phyloP scores from a whole-genome alignment of 2,888 invertebrate genomes.

The Chaetoderma sp. region DNA sequence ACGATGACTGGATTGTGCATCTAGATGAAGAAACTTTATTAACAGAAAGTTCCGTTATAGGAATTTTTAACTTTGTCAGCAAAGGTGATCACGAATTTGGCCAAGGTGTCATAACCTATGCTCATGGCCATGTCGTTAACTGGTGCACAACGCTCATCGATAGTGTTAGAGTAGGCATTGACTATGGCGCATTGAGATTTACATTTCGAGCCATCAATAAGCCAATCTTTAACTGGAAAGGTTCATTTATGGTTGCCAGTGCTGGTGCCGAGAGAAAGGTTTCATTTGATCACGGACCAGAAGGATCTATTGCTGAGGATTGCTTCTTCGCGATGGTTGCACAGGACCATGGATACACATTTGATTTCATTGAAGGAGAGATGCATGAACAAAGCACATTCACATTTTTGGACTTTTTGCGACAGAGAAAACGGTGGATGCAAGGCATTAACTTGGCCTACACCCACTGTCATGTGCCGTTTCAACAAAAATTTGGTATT shows the following conservation, averaged over 20 bases:
- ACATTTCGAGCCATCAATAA: slow-evolving; percentile 46
- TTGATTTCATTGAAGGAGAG: slow-evolving; percentile 59
- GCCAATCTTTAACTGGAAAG: slow-evolving; percentile 61
- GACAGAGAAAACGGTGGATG: slow-evolving; percentile 56
- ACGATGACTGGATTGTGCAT: slow-evolving; percentile 61
- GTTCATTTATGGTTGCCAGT: slow-evolving; percentile 57
- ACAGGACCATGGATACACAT: slow-evolving; percentile 52
- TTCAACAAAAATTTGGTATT: slow-evolving; percentile 47
- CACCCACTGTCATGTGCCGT: slow-evolving; percentile 46
- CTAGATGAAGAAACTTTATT: slow-evolving; percentile 60
- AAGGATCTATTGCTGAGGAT: slow-evolving; percentile 57
- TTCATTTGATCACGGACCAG: slow-evolving; percentile 52
- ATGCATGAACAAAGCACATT: slow-evolving; percentile 62
- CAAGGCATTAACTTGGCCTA: slow-evolving; percentile 54
- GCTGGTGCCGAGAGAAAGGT: slow-evolving; percentile 51
- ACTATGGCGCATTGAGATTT: slow-evolving; percentile 46
- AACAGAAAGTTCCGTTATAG: slow-evolving; percentile 54
- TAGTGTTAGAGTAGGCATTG: slow-evolving; percentile 54
- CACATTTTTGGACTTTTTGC: slow-evolving; percentile 51
- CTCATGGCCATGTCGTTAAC: slow-evolving; percentile 51
- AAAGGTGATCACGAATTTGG: slow-evolving; percentile 52
- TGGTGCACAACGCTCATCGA: slow-evolving; percentile 59
- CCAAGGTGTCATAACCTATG: slow-evolving; percentile 55
- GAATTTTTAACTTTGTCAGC: slow-evolving; percentile 58
- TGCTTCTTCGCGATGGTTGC: slow-evolving; percentile 57